Base-by-base conservation (phyloP, 2,797 vertebrate species). In the Cuniculus paca region DNA sequence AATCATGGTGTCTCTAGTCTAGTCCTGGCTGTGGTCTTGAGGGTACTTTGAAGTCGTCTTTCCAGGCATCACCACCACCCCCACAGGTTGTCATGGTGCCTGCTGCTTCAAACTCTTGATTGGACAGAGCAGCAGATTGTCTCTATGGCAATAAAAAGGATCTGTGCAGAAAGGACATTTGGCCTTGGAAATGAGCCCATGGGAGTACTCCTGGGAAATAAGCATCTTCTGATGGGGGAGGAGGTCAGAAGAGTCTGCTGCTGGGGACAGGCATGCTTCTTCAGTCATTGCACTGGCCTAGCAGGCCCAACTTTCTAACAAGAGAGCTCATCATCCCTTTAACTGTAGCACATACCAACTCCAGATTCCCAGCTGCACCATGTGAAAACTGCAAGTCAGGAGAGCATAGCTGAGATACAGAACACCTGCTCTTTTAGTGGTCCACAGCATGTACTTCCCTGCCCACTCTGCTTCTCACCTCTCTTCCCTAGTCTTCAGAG, bases 121-220 rank as follows among this genome's bases (percentile, higher is more conserved):
- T 96, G 97, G 96, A 77, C 88, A 83, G 92, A 96, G 75, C 90
- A 22, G 95, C n/a, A 75, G 85, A 87, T 81, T 90, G 95, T 98
- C 96, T 97, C 97, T 97, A 98, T 97, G 95, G 97, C 92, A 94
- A 97, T 95, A 77, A 96, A 93, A 95, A 97, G 94, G 92, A 72
- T 95, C 95, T 95, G 93, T 79, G 52, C 79, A 81, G 95, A 91
- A 96, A 96, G 75, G 78, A 93, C 3, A 39, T 72, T 95, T 95
- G 83, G 97, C 95, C 90, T 97, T 96, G 85, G 95, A 96, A 96
- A 95, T 83, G 42, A 95, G 96, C 92, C 90, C 58, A 34, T 65
- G 58, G 54, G 52, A 86, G 79, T 56, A 70, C 81, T 91, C 74
- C 85, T 83, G 95, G 95, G 90, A 97, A 96, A 92, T 92, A 78